Evolutionary conservation across 2,888 invertebrate genomes (phyloP).

Genomic region (Caradrina clavipalpis): DNA sequence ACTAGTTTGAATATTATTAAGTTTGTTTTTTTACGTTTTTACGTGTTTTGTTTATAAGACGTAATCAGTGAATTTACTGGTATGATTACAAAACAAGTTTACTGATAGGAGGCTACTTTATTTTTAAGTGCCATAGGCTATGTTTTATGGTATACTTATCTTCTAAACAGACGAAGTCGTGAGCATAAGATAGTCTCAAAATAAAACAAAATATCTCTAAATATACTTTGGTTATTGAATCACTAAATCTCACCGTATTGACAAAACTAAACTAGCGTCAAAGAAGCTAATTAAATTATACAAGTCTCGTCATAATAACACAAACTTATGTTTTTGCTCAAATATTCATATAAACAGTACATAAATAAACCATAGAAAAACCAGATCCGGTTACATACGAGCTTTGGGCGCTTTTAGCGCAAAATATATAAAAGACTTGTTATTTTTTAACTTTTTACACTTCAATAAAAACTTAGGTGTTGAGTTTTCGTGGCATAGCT

Average conservation of each 20-base stretch:
- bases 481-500: background rate
- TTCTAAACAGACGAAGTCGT: too few relatives aligned
- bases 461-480: slow-evolving; percentile 23
- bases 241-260: slow-evolving; percentile 5
- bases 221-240: background rate
- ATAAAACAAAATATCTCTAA: background rate
- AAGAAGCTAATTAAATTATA: slow-evolving; percentile 26
- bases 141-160: too few relatives aligned
- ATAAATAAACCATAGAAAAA: slow-evolving; percentile 44
- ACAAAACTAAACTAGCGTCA: background rate
- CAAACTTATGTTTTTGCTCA: slow-evolving; percentile 24
- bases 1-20: too few relatives aligned
- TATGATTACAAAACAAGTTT: too few relatives aligned
- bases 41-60: too few relatives aligned
- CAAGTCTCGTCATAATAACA: slow-evolving; percentile 30
- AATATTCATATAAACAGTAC: slow-evolving; percentile 26
- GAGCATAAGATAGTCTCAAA: too few relatives aligned
- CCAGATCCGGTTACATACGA: slow-evolving; percentile 45
- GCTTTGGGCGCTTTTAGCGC: slow-evolving; percentile 9
- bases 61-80: too few relatives aligned
- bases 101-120: too few relatives aligned
- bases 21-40: too few relatives aligned
- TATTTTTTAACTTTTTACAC: slow-evolving; percentile 11
- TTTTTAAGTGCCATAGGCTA: too few relatives aligned
- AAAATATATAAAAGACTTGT: slow-evolving; percentile 3